These are phyloP conservation scores for Macrocentrus cingulum DNA, from an alignment of 1,140 invertebrate genomes.

Conservation along the genomic window DNA sequence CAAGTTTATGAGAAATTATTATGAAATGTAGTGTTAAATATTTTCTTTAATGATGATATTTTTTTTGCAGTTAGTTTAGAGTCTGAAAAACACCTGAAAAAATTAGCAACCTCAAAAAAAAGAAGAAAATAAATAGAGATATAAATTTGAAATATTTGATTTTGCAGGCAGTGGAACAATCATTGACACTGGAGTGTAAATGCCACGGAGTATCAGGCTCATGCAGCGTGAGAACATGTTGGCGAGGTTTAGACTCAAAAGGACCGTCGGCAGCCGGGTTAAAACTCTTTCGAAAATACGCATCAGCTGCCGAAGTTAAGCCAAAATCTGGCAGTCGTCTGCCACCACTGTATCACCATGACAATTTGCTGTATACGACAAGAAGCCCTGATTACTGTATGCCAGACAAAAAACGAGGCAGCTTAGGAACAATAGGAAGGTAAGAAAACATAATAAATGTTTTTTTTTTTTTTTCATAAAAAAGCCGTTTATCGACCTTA, in stretches of 20 bases:
- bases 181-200: constrained; percentile 65
- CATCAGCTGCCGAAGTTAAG: constrained; percentile 54
- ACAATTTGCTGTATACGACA: constrained; percentile 68
- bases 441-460: constrained; percentile 35
- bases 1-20: too few relatives aligned
- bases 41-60: too few relatives aligned
- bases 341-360: constrained; percentile 52
- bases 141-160: too few relatives aligned
- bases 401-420: constrained; percentile 64
- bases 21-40: too few relatives aligned
- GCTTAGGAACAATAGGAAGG: constrained; percentile 67
- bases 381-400: constrained; percentile 71
- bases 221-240: constrained; percentile 68
- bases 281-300: constrained; percentile 53
- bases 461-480: not conserved
- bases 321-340: constrained; percentile 49
- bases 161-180: constrained; percentile 59
- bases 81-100: too few relatives aligned
- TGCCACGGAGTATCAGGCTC: constrained; percentile 72
- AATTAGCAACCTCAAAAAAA: too few relatives aligned
- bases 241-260: constrained; percentile 61
- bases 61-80: too few relatives aligned
- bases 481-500: not conserved
- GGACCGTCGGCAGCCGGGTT: constrained; percentile 55
- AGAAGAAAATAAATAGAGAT: too few relatives aligned